phyloP scores from a whole-genome alignment of 1,140 invertebrate genomes.

The Apis laboriosa region DNA sequence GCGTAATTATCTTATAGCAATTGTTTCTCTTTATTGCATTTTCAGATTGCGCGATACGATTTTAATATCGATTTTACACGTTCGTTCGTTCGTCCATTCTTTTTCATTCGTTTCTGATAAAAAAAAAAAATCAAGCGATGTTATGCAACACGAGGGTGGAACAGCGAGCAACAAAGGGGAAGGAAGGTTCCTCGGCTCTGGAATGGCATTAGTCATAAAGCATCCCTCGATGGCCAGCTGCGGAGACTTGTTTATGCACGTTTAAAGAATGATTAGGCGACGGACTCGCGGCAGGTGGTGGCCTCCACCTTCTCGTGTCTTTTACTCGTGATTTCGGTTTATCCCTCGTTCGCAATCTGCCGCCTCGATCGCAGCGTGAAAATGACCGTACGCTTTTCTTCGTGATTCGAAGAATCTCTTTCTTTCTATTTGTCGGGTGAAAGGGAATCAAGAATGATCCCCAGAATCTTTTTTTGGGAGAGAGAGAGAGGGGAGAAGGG shows the following conservation, averaged over 20 bases:
- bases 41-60: neutral
- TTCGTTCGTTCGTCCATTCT: no score
- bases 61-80: no score
- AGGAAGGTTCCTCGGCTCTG: slow-evolving; percentile 65
- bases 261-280: slow-evolving; percentile 82
- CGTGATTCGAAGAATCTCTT: neutral
- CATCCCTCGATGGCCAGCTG: slow-evolving; percentile 62
- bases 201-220: slow-evolving; percentile 80
- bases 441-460: no score
- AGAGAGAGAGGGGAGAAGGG: no score
- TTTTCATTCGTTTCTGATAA: no score
- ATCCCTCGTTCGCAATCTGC: slow-evolving; percentile 17
- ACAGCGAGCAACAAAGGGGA: slow-evolving; percentile 5
- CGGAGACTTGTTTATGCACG: slow-evolving; percentile 79
- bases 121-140: neutral
- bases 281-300: slow-evolving; percentile 74
- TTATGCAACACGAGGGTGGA: slow-evolving; percentile 24
- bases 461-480: no score
- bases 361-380: slow-evolving; percentile 40
- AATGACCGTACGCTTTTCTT: slow-evolving; percentile 37
- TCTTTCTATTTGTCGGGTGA: no score
- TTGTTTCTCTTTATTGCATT: neutral
- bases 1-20: neutral
- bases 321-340: slow-evolving; percentile 43
- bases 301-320: slow-evolving; percentile 22